phyloP scores from a whole-genome alignment of 2,113 vertebrate species.

The Anser cygnoides region DNA sequence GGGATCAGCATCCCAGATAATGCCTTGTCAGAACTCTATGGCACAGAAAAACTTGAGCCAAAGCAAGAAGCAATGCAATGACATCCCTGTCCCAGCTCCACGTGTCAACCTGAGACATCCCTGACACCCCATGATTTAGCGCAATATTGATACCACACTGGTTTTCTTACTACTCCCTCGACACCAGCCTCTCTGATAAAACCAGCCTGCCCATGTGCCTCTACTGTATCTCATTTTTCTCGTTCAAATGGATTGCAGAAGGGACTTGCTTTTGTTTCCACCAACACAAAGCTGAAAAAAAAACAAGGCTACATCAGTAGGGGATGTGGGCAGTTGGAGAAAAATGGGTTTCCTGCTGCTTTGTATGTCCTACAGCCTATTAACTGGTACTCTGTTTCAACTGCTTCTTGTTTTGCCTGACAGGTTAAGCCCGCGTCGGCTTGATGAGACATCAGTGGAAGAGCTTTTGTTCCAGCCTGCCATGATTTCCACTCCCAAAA shows the following conservation, averaged over 20 bases:
- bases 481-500: not conserved
- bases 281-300: constrained; percentile 16
- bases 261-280: constrained; percentile 57
- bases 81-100: not conserved
- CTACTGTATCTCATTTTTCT: constrained; percentile 1
- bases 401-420: constrained; percentile 42
- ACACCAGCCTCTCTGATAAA: not conserved
- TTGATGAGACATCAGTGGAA: not conserved
- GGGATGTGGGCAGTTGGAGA: constrained; percentile 39
- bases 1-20: not conserved
- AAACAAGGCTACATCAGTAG: constrained; percentile 30
- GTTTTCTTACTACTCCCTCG: not conserved
- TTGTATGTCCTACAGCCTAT: constrained; percentile 52
- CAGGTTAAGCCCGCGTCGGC: constrained; percentile 17
- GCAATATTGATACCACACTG: not conserved
- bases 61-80: not conserved
- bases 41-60: not conserved
- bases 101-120: not conserved
- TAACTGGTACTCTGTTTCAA: constrained; percentile 39
- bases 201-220: not conserved
- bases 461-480: constrained; percentile 2
- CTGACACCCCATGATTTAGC: not conserved
- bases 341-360: constrained; percentile 60
- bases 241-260: constrained; percentile 30
- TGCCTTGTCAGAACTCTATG: not conserved